Evolutionary conservation across 2,113 vertebrate species (phyloP).

Genomic region (Apteryx owenii): DNA sequence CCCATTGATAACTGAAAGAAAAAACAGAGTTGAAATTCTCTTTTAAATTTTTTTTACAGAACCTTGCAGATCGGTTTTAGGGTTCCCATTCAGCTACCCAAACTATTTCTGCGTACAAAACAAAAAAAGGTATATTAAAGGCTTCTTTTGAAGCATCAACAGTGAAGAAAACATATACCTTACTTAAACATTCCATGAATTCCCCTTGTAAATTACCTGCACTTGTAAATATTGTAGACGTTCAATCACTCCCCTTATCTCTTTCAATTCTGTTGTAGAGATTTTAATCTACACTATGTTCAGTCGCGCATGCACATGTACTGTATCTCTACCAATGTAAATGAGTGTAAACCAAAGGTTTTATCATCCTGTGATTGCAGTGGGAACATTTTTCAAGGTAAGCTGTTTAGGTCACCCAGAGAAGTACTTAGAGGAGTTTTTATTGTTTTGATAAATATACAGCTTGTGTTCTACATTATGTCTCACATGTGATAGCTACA

Average conservation of each 20-base stretch:
- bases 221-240: conserved; percentile 46
- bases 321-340: neutral
- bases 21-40: no score
- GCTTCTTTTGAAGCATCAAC: neutral
- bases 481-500: neutral
- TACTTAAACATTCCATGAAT: neutral
- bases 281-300: conserved; percentile 27
- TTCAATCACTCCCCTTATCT: conserved; percentile 28
- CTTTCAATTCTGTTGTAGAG: conserved; percentile 16
- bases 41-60: neutral
- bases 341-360: neutral
- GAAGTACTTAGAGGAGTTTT: neutral
- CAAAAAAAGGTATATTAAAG: neutral
- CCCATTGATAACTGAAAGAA: neutral
- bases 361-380: neutral
- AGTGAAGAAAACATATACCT: neutral
- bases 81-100: neutral
- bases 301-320: neutral
- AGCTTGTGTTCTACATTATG: neutral
- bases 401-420: neutral
- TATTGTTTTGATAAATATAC: neutral
- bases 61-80: neutral
- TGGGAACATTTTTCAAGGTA: neutral
- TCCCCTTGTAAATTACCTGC: neutral
- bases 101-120: neutral